Base-by-base conservation (phyloP, 2,888 invertebrate species). In the Sericinus montela region DNA sequence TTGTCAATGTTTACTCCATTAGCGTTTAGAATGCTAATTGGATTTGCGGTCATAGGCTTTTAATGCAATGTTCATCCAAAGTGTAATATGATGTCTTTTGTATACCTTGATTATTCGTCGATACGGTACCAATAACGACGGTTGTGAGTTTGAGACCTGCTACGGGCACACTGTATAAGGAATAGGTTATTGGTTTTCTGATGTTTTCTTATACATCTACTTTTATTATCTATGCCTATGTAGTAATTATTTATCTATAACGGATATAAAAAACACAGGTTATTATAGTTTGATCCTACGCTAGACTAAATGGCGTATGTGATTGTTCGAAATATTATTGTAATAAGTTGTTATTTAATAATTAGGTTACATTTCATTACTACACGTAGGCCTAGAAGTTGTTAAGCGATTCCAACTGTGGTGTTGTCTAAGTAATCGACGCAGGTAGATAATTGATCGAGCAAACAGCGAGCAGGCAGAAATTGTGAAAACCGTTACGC, bases 401-500 rank as follows among this genome's bases (percentile, higher is more conserved):
- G 25, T 34, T 14, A 14, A 7, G 4, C 43, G 23, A 4, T 19
- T 8, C 13, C 7, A 30, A 13, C 16, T 29, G 30, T 1, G 0
- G 41, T 36, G 28, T 32, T 38, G 45, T 45, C 19, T 30, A 16
- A 37, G 23, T 25, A 35, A 16, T 37, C 45, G 37, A 55, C 49
- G 58, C 81, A 83, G 84, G 84, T 83, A 74, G 77, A 82, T 82
- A 83, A 85, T 85, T 86, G 84, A 86, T 86, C 76, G 79, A 72
- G 74, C 79, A 81, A 83, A 83, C 82, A 80, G 76, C 53, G 53
- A 51, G 56, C 52, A 45, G 51, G 58, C 58, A 62, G 66, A 74
- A 80, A 82, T 82, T 77, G 75, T 75, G 72, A 77, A 80, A 83
- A 81, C 80, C 78, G 85, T 88, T 88, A 87, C 85, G 86, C 87